These are phyloP conservation scores for Poecilia velifera DNA, from an alignment of 2,797 vertebrate genomes.

Conservation along the genomic window DNA sequence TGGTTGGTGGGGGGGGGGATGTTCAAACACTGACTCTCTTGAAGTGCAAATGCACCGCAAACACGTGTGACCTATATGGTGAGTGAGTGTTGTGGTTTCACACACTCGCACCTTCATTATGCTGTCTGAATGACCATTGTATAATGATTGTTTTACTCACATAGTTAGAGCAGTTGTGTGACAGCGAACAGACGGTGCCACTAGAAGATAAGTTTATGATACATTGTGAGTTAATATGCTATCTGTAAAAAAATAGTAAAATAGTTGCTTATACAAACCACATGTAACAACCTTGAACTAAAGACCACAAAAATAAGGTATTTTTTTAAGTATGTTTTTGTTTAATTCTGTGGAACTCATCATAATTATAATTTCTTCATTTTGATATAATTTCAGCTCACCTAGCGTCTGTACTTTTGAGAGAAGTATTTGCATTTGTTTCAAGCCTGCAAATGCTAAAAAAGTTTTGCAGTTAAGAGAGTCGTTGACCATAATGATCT, in stretches of 20 bases:
- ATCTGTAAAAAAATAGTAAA: neutral
- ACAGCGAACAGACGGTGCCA: neutral
- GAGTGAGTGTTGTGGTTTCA: neutral
- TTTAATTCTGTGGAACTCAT: neutral
- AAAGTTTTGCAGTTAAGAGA: neutral
- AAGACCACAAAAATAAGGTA: neutral
- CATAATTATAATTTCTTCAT: neutral
- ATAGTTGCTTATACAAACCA: neutral
- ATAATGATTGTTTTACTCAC: neutral
- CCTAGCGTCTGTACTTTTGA: neutral
- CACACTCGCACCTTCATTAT: neutral
- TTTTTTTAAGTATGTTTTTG: neutral
- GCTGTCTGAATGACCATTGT: conserved; percentile 1
- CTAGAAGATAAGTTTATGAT: neutral
- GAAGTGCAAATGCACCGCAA: neutral
- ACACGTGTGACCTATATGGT: conserved; percentile 11
- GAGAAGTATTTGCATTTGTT: neutral
- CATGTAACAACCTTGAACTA: neutral
- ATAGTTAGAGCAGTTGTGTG: neutral
- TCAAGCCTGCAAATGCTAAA: neutral
- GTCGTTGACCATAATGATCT: neutral
- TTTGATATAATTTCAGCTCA: neutral
- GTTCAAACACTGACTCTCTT: conserved; percentile 1
- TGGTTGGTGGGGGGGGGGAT: neutral
- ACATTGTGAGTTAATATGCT: neutral